Evolutionary conservation across 2,797 vertebrate species (phyloP).

Genomic region (Loris lydekkerianus): DNA sequence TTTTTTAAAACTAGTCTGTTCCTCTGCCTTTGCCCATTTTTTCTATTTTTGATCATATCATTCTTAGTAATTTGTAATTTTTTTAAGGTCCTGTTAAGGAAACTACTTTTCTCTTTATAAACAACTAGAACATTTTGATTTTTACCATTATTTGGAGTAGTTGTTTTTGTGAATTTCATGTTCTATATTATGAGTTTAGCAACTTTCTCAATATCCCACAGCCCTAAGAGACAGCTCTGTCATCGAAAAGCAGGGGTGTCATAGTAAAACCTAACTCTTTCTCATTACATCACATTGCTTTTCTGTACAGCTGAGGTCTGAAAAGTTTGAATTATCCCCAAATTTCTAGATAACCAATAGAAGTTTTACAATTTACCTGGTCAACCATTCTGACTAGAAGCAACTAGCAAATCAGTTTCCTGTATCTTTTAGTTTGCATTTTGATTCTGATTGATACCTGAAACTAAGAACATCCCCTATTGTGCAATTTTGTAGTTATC

Average conservation of each 20-base stretch:
- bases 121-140: background rate
- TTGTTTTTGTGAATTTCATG: background rate
- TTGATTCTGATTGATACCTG: slow-evolving; percentile 31
- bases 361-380: background rate
- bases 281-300: background rate
- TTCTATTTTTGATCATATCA: background rate
- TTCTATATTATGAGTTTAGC: background rate
- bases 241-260: background rate
- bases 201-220: background rate
- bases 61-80: slow-evolving; percentile 30
- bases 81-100: background rate
- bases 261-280: background rate
- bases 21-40: background rate
- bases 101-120: background rate
- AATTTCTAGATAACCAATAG: background rate
- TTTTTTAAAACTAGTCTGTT: slow-evolving; percentile 17
- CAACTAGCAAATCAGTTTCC: background rate
- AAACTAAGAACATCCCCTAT: background rate
- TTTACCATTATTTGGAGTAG: background rate
- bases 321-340: background rate
- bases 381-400: background rate
- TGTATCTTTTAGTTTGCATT: slow-evolving; percentile 34
- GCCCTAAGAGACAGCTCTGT: background rate
- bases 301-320: background rate
- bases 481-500: background rate